Evolutionary conservation across 2,113 vertebrate species (phyloP).

Genomic region (Ceuthmochares aereus): DNA sequence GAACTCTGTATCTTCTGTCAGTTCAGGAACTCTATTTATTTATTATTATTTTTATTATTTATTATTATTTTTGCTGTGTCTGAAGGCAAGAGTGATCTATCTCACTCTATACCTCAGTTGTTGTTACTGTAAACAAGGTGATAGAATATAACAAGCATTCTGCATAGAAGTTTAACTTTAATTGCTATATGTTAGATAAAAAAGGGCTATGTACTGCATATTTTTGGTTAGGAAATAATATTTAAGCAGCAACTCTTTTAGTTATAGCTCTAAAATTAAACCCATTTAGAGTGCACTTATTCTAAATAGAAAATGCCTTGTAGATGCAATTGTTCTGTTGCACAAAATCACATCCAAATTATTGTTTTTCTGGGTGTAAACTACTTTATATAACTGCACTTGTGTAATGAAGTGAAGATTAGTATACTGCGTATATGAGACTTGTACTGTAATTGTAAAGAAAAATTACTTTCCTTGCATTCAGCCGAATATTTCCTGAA

Average conservation of each 20-base stretch:
- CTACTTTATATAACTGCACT: slow-evolving; percentile 41
- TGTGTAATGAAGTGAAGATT: slow-evolving; percentile 48
- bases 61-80: neutral
- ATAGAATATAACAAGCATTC: neutral
- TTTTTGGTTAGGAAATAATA: slow-evolving; percentile 40
- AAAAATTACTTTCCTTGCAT: slow-evolving; percentile 29
- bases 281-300: slow-evolving; percentile 43
- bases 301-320: slow-evolving; percentile 43
- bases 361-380: slow-evolving; percentile 45
- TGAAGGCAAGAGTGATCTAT: neutral
- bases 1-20: neutral
- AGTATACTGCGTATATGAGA: neutral
- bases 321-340: slow-evolving; percentile 32
- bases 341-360: slow-evolving; percentile 64
- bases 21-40: neutral
- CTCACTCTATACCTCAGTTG: neutral
- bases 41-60: too few relatives aligned
- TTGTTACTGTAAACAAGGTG: neutral
- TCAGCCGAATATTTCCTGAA: neutral
- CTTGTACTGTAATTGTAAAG: neutral
- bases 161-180: slow-evolving; percentile 9
- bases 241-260: slow-evolving; percentile 30
- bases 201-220: neutral
- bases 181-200: neutral
- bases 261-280: slow-evolving; percentile 60